phyloP scores from a whole-genome alignment of 2,113 vertebrate genomes.

The Sphyrna mokarran region DNA sequence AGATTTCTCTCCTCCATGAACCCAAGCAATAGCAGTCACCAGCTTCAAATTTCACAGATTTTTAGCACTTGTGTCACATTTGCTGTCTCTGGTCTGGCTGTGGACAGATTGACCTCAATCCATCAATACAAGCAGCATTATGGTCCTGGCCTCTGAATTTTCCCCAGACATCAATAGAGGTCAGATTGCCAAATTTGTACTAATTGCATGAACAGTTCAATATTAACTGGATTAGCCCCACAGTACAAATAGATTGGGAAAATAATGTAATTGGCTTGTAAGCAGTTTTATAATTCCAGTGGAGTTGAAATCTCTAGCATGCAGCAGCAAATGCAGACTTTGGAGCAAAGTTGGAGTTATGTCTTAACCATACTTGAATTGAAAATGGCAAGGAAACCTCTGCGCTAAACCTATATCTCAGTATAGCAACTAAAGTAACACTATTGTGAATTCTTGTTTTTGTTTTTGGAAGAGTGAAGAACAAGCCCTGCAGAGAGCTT shows the following conservation, averaged over 20 bases:
- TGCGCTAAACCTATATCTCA: not conserved
- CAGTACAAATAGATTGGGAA: not conserved
- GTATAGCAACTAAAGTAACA: not conserved
- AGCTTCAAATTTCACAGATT: not conserved
- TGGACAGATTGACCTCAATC: not conserved
- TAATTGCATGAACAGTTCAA: not conserved
- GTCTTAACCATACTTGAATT: not conserved
- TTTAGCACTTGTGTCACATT: not conserved
- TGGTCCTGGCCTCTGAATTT: not conserved
- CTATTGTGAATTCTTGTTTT: not conserved
- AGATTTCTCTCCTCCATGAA: not conserved
- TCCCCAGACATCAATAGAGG: not conserved
- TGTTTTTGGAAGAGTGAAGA: slow-evolving; percentile 75
- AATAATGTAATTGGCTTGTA: not conserved
- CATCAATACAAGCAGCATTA: not conserved
- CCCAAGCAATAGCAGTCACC: not conserved
- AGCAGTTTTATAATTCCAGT: not conserved
- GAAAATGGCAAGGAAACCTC: not conserved
- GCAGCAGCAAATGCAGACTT: not conserved
- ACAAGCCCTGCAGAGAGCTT: slow-evolving; percentile 85
- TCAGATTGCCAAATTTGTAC: not conserved
- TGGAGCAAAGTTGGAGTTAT: not conserved
- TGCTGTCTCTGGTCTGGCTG: not conserved
- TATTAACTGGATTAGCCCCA: not conserved
- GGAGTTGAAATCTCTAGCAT: not conserved